Conservation (phyloP, 1,140 invertebrate species). For the Phthorimaea operculella region DNA sequence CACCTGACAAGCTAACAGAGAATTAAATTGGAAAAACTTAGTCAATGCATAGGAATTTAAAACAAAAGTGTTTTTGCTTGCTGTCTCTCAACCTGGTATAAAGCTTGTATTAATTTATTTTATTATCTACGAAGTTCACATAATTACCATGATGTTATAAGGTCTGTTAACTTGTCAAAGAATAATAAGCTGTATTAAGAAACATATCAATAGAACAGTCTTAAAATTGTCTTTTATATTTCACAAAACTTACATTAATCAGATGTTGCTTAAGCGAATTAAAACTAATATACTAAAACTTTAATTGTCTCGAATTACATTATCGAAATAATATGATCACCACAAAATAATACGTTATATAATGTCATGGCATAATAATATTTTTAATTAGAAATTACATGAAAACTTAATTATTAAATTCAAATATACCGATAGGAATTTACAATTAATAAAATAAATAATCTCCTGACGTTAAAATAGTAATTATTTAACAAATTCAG, state of each 20-base stretch:
- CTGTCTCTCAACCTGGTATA: too few species aligned
- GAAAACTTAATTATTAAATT: slow-evolving; percentile 25
- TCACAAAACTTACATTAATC: neutral
- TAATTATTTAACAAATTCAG: slow-evolving; percentile 59
- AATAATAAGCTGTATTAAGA: neutral
- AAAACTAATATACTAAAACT: neutral
- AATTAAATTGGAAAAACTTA: neutral
- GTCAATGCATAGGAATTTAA: too few species aligned
- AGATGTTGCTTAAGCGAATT: slow-evolving; percentile 4
- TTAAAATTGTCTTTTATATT: slow-evolving; percentile 28
- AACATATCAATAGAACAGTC: slow-evolving; percentile 14
- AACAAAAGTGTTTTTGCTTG: too few species aligned
- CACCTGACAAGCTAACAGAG: neutral
- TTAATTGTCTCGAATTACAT: slow-evolving; percentile 3
- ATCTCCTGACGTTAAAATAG: slow-evolving; percentile 41
- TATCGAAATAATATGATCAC: slow-evolving; percentile 15
- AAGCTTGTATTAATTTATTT: too few species aligned
- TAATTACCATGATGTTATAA: too few species aligned
- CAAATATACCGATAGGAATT: slow-evolving; percentile 24
- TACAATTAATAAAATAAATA: slow-evolving; percentile 53
- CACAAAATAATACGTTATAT: slow-evolving; percentile 18
- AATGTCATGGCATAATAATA: slow-evolving; percentile 38
- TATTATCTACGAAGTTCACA: too few species aligned
- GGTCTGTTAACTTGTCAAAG: neutral
- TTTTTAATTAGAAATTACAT: slow-evolving; percentile 20